phyloP scores from a whole-genome alignment of 2,113 vertebrate genomes.

The Rhinopomastus cyanomelas region DNA sequence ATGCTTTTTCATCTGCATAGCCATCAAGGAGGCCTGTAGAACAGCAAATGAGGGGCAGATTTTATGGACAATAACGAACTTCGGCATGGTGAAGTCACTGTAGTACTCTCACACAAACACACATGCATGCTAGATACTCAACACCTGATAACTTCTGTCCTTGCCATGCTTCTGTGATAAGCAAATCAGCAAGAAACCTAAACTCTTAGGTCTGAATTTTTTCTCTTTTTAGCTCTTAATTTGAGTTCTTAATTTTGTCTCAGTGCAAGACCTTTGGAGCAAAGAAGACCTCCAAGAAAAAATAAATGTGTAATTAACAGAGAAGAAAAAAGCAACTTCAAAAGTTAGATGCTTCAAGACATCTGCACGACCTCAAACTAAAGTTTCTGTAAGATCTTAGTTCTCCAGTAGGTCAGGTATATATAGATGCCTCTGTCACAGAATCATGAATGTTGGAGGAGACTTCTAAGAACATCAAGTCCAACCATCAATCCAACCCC shows the following conservation, averaged over 20 bases:
- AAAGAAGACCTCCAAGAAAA: not conserved
- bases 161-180: not conserved
- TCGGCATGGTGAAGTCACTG: not conserved
- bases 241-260: not conserved
- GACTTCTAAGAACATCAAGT: too few relatives aligned
- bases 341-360: not conserved
- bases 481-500: too few relatives aligned
- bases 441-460: too few relatives aligned
- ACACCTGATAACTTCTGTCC: not conserved
- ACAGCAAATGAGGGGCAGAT: not conserved
- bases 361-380: not conserved
- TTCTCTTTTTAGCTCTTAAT: too few relatives aligned
- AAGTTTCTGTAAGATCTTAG: not conserved
- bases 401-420: not conserved
- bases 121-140: not conserved
- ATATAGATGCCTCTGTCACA: not conserved
- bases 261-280: not conserved
- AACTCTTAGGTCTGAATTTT: too few relatives aligned
- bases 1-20: slow-evolving; percentile 88
- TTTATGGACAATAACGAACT: not conserved
- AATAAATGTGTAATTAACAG: not conserved
- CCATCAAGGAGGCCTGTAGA: slow-evolving; percentile 89
- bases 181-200: not conserved
- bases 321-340: not conserved
- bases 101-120: not conserved